Evolutionary conservation across 1,140 invertebrate genomes (phyloP), one percentile per base, ranked within the genome.

Genomic region (Rhopalosiphum maidis): DNA sequence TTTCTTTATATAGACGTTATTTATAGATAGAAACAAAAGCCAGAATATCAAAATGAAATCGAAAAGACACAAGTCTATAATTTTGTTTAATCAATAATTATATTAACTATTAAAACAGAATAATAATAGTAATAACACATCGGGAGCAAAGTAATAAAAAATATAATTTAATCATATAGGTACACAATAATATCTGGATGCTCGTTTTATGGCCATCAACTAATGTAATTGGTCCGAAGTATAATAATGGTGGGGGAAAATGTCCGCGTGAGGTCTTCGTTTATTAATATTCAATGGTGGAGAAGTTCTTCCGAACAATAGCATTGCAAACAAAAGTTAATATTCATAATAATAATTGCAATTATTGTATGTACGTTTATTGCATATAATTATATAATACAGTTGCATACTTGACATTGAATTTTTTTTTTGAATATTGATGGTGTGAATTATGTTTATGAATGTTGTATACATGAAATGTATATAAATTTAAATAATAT

Each of bases 361-460:
- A 88, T 89, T 89, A 51, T 48, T 7, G 43, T 46, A 22, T 89
- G 21, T 54, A 89, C 21, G 48, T 89, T 35, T 54, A 54, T 35
- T 54, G n/a, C 46, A 54, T 89, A 54, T 54, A 23, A 54, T 89
- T 54, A 51, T 51, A 35, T 51, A 88, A 35, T 51, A 54, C 22
- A 6, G n/a, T 37, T 54, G n/a, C 22, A 54, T 54, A 89, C 87
- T 54, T 89, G 87, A 54, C 87, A 89, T 89, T 89, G 48, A 88
- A 88, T n/a, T 22, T 48, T n/a, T 41, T 46, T 87, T 87, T 48
- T 48, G 8, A 46, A 48, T 54, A 35, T 87, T 87, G 6, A 48
- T 35, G 18, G 30, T 35, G 1, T n/a, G 30, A n/a, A 9, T 22
- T 48, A n/a, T 87, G 9, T 48, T 87, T 87, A n/a, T n/a, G 43